Evolutionary conservation across 2,888 invertebrate genomes (phyloP).

Genomic region (Capitulum mitella): DNA sequence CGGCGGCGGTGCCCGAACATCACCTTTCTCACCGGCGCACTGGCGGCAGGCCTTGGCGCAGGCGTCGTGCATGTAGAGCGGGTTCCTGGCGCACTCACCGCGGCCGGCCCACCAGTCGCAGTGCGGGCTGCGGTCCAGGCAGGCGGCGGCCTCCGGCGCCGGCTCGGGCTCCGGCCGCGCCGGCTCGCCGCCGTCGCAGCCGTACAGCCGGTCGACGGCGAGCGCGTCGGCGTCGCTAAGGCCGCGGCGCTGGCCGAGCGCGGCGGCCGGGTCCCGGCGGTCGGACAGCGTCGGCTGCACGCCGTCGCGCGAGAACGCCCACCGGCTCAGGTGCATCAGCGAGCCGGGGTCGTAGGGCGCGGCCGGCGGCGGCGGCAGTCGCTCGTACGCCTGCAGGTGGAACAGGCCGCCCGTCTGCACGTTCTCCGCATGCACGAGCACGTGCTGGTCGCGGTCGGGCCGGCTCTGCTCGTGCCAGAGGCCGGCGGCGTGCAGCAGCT

Average conservation of each 20-base stretch:
- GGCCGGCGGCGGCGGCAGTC: background rate
- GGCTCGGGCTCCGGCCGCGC: background rate
- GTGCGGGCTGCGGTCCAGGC: background rate
- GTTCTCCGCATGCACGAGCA: background rate
- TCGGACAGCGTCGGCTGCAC: background rate
- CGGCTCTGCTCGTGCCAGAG: slow-evolving; percentile 16
- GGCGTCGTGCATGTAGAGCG: background rate
- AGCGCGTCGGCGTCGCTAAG: background rate
- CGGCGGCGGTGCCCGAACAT: too few species aligned
- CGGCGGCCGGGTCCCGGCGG: too few species aligned
- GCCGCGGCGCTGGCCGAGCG: background rate
- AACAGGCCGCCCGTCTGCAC: background rate
- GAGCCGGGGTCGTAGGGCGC: background rate
- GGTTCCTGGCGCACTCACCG: slow-evolving; percentile 5
- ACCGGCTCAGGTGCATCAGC: slow-evolving; percentile 6
- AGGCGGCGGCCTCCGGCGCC: background rate
- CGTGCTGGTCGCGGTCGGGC: background rate
- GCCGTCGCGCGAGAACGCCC: background rate
- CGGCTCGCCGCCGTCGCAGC: background rate
- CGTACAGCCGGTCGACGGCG: slow-evolving; percentile 3
- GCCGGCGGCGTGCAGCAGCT: slow-evolving; percentile 17
- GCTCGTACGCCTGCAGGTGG: background rate
- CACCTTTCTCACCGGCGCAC: slow-evolving; percentile 4
- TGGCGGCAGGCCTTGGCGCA: slow-evolving; percentile 2
- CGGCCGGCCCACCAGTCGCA: slow-evolving; percentile 7